Conservation (phyloP, 2,113 vertebrate genomes). For the Bos javanicus region DNA sequence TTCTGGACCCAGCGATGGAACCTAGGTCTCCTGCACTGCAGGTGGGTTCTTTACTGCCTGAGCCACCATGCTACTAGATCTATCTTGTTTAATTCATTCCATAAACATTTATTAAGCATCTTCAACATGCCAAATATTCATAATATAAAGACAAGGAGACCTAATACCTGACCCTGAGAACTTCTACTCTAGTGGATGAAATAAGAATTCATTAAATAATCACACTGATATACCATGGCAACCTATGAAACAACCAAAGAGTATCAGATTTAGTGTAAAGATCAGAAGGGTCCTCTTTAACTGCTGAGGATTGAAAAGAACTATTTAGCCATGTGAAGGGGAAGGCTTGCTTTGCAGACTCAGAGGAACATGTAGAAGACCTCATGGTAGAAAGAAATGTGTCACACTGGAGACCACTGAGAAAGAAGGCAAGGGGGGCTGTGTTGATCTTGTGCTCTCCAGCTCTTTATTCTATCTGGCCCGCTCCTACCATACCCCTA, state of each 20-base stretch:
- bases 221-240: neutral
- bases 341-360: neutral
- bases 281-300: neutral
- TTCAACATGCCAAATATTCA: neutral
- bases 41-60: neutral
- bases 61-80: neutral
- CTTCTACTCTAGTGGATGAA: neutral
- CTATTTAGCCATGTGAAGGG: neutral
- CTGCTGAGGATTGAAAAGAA: neutral
- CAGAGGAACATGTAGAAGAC: neutral
- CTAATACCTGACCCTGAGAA: neutral
- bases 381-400: neutral
- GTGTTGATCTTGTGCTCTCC: accelerated
- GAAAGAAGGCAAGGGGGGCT: neutral
- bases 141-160: neutral
- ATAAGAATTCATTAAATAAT: neutral
- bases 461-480: accelerated
- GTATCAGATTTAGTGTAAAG: neutral
- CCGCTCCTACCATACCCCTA: accelerated
- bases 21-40: neutral
- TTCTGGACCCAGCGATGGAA: neutral
- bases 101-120: neutral
- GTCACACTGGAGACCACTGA: neutral
- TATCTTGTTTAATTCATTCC: neutral
- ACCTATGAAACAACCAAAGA: neutral